Conservation (phyloP, 2,113 vertebrate genomes). For the Onychostoma macrolepis region DNA sequence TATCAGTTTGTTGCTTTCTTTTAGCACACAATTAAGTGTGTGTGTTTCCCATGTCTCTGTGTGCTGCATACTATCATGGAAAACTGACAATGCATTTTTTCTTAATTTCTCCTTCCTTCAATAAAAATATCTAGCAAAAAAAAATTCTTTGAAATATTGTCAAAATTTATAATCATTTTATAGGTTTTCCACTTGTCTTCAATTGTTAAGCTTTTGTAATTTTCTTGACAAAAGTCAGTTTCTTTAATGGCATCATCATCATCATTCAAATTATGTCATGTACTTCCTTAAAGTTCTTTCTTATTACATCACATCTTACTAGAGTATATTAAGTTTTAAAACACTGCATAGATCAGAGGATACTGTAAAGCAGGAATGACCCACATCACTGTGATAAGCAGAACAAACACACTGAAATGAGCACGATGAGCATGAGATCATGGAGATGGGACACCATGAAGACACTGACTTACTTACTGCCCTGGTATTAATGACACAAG, state of each 20-base stretch:
- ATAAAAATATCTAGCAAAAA: not conserved
- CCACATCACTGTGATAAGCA: conserved; percentile 43
- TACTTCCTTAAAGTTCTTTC: not conserved
- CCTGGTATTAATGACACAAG: conserved; percentile 5
- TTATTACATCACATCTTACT: not conserved
- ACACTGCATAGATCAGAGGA: not conserved
- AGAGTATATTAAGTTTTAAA: not conserved
- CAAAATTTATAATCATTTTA: not conserved
- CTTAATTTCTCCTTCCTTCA: not conserved
- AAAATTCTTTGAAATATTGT: not conserved
- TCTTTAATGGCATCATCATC: not conserved
- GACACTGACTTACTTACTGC: conserved; percentile 34
- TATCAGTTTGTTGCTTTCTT: not conserved
- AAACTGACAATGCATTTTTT: not conserved
- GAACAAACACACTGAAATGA: conserved; percentile 47
- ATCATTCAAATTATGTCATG: not conserved
- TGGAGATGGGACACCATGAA: conserved; percentile 5
- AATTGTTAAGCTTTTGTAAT: not conserved
- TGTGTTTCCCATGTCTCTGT: not conserved
- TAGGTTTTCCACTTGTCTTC: not conserved
- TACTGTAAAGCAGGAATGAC: not conserved
- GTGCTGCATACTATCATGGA: not conserved
- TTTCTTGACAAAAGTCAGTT: not conserved
- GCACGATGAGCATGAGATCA: conserved; percentile 37
- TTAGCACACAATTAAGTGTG: not conserved